Base-by-base conservation (phyloP, 2,888 invertebrate genomes). In the Branchellion lobata region DNA sequence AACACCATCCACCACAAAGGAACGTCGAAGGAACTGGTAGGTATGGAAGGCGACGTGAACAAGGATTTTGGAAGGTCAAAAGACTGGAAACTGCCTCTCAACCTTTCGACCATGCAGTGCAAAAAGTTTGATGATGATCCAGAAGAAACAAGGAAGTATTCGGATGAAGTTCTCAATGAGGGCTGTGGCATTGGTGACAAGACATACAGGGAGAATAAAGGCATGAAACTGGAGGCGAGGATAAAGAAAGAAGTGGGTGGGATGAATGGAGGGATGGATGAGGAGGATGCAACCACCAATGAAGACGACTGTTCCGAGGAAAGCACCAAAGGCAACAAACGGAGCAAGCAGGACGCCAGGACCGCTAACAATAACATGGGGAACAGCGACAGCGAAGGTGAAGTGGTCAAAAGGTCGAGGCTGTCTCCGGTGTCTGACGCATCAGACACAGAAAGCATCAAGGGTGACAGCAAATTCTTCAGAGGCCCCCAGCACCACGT, bases 401-500 rank as follows among this genome's bases (percentile, higher is more conserved):
- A 57, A n/a, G 3, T 24, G 3, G 21, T 57, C n/a, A 57, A 57
- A 57, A 57, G 21, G 24, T 57, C 61, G n/a, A 57, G 61, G 21
- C 61, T 57, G 5, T 57, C 61, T 24, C 61, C 61, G 5, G 61
- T 57, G 5, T 57, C 61, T 24, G 61, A 57, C n/a, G 61, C 61
- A 18, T 57, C 61, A 18, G 61, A 57, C 24, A n/a, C 21, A 24
- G 61, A 57, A 57, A 57, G 21, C 24, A 57, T 3, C 61, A 57
- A 57, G 61, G 5, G 40, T 14, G 40, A 40, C 40, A 18, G 21
- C n/a, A 57, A 57, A 8, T 5, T 57, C n/a, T 57, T 57, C 61
- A 57, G 24, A 57, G 21, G 11, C 21, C 61, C 61, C 3, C 61
- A 57, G 24, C 3, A 57, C 61, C 61, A 57, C 24, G 8, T 57